Base-by-base conservation (phyloP, 2,113 vertebrate genomes). In the Hucho hucho region DNA sequence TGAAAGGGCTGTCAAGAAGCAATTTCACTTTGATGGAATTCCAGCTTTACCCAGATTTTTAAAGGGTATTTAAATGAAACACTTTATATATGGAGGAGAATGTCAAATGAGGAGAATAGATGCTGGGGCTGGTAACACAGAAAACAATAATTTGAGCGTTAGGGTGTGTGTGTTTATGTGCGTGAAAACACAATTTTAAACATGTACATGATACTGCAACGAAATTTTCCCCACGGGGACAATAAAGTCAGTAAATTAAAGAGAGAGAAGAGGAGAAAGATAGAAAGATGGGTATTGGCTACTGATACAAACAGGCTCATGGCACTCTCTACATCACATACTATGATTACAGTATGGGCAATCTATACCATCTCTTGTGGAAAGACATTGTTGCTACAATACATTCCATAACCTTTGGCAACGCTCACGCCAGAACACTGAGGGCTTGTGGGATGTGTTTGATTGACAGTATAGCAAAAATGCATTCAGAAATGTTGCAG, bases 391-490 rank as follows among this genome's bases (percentile, higher is more conserved):
- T 82, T 72, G 73, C 59, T 75, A 37, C 43, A 26, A 4, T 69
- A 16, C 25, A 20, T 66, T 79, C 74, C 26, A 24, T 4, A n/a
- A 70, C 61, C 69, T 49, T 53, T 76, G 78, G 79, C 47, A 64
- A 70, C 64, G 71, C 68, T 75, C 70, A 20, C 59, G 72, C 76
- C n/a, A 11, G 53, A 47, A 63, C n/a, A 32, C 70, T 20, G 77
- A 13, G 59, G 61, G 68, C 26, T 78, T 71, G 81, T 69, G 71
- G 74, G 72, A 78, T 46, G 78, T 70, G 75, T 75, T 78, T 63
- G 37, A n/a, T 77, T 74, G 79, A 82, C 75, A 84, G 74, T 79
- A 64, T 81, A 78, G 83, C 66, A 78, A 83, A 84, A 77, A 79
- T 76, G 63, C 53, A 37, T 64, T 76, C 63, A 77, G 73, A 87